Percentiles rank a stretch among this genome's conserved stretches.
phyloP scores from a whole-genome alignment of 2,113 vertebrate genomes.

The Strigops habroptila region DNA sequence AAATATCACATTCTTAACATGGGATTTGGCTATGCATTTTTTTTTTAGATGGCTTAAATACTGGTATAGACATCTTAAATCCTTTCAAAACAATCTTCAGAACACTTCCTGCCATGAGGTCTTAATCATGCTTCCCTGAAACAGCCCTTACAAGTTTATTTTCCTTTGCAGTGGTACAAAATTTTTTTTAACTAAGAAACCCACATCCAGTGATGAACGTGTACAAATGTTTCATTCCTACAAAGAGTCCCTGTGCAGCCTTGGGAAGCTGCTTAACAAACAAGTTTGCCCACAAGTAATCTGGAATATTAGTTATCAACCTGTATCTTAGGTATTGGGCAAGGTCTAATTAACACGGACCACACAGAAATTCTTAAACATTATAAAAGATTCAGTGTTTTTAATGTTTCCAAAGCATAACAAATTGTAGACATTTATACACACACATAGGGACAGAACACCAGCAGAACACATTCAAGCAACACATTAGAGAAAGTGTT shows the following conservation, averaged over 20 bases:
- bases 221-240: background rate
- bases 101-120: conserved; percentile 51
- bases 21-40: background rate
- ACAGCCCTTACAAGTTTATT: conserved; percentile 24
- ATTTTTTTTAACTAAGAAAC: background rate
- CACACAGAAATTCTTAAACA: background rate
- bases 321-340: background rate
- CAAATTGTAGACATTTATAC: background rate
- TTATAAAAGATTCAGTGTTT: background rate
- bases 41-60: conserved; percentile 1
- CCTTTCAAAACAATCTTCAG: conserved; percentile 46
- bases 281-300: background rate
- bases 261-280: background rate
- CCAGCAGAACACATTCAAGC: conserved; percentile 4
- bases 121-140: conserved; percentile 32
- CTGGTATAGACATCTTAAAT: background rate
- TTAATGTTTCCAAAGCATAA: background rate
- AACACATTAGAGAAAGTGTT: conserved; percentile 19
- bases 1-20: background rate
- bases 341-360: background rate
- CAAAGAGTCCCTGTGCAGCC: background rate
- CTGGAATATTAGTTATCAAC: background rate
- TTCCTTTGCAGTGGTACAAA: conserved; percentile 3
- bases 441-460: background rate
- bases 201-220: background rate